A percentile compares a stretch with the other conserved stretches of the same genome.
Evolutionary conservation across 2,797 vertebrate genomes (phyloP).

Genomic region (Tokudaia muenninki): DNA sequence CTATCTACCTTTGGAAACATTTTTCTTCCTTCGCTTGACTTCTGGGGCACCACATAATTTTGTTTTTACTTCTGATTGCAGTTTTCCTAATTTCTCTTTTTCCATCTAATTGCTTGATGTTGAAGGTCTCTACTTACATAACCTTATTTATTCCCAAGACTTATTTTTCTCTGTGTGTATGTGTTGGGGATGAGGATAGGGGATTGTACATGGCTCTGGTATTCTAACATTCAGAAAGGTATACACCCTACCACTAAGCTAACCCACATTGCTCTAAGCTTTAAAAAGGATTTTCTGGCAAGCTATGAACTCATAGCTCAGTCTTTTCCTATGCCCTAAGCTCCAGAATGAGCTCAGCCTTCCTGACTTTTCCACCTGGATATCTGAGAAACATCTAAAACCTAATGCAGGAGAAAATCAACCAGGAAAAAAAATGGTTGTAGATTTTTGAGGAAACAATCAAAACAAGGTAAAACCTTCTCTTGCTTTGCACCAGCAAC

Average conservation of each 20-base stretch:
- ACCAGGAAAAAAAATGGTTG: neutral
- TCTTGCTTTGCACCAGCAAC: neutral
- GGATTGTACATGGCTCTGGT: neutral
- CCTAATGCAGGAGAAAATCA: neutral
- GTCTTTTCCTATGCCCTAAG: neutral
- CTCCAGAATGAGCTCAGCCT: neutral
- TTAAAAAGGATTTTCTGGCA: conserved; percentile 16
- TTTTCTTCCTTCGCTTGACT: neutral
- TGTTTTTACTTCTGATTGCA: neutral
- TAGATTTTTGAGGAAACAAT: neutral
- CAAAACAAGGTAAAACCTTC: neutral
- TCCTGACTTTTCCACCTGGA: neutral
- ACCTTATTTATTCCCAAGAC: neutral
- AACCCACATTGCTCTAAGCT: neutral
- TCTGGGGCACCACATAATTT: neutral
- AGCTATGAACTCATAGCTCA: neutral
- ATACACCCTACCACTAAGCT: neutral
- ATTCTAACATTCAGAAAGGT: neutral
- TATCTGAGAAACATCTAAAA: conserved; percentile 40
- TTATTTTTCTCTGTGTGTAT: neutral
- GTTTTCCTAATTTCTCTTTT: conserved; percentile 4
- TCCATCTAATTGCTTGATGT: neutral
- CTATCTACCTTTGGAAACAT: conserved; percentile 2
- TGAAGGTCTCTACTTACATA: neutral
- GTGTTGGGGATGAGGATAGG: neutral